These are phyloP conservation scores for Silurus glanis DNA, from an alignment of 2,113 vertebrate genomes.

Conservation along the genomic window DNA sequence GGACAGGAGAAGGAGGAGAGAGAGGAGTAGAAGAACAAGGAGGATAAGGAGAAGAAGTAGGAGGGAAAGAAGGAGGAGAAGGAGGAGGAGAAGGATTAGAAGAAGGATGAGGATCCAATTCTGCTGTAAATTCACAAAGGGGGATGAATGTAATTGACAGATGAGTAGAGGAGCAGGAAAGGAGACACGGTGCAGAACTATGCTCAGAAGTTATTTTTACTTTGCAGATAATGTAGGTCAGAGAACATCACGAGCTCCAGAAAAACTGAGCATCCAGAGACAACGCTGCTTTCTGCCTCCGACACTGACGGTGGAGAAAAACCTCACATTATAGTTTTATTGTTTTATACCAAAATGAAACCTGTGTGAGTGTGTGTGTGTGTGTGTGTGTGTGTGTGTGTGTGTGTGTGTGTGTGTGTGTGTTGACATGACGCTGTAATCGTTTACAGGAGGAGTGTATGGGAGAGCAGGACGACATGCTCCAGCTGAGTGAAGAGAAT, in stretches of 20 bases:
- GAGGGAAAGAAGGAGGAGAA: neutral
- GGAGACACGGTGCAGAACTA: conserved; percentile 24
- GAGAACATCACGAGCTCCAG: conserved; percentile 56
- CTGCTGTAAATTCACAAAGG: neutral
- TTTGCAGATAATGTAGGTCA: conserved; percentile 72
- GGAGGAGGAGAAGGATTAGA: neutral
- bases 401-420: no score
- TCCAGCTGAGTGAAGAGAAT: neutral
- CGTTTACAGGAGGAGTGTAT: neutral
- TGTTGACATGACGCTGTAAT: neutral
- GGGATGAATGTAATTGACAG: conserved; percentile 17
- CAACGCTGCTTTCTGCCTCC: neutral
- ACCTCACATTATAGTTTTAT: conserved; percentile 46
- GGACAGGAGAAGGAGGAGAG: no score
- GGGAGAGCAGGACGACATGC: neutral
- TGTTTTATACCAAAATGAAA: neutral
- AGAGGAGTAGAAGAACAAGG: no score
- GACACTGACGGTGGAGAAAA: neutral
- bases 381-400: no score
- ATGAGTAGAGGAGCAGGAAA: conserved; percentile 8
- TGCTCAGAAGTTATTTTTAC: conserved; percentile 70
- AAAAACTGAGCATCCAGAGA: conserved; percentile 52
- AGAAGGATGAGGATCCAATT: no score
- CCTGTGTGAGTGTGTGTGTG: no score
- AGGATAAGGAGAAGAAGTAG: no score